These are phyloP conservation scores for Anniella stebbinsi DNA, from an alignment of 2,797 vertebrate species.

Conservation along the genomic window DNA sequence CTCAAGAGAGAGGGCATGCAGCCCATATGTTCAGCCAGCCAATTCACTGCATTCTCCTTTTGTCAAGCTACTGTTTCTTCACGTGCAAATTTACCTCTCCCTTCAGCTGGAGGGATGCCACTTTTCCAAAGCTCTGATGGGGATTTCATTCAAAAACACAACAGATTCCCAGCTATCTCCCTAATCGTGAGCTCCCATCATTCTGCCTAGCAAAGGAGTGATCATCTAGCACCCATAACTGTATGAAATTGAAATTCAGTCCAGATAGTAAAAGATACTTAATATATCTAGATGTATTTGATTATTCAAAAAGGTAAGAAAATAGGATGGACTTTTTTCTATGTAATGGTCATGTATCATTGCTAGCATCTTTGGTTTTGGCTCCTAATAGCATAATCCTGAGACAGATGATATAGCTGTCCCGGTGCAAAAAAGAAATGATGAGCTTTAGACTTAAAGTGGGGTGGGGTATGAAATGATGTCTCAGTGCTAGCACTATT, in stretches of 20 bases:
- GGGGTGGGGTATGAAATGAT: no score
- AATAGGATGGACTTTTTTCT: no score
- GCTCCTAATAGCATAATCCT: not conserved
- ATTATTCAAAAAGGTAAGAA: constrained; percentile 3
- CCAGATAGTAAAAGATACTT: no score
- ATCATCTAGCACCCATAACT: not conserved
- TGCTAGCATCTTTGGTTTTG: not conserved
- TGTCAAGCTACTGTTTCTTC: not conserved
- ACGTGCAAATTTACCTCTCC: not conserved
- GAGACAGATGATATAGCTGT: not conserved
- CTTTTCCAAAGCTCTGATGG: not conserved
- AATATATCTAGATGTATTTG: not conserved
- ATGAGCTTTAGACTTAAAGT: not conserved
- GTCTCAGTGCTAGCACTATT: no score
- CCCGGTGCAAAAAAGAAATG: not conserved
- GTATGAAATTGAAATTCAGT: not conserved
- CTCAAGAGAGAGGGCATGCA: not conserved
- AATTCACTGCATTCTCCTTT: not conserved
- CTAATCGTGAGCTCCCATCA: not conserved
- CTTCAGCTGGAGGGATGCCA: not conserved
- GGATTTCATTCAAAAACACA: not conserved
- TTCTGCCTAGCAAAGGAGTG: not conserved
- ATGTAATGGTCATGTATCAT: not conserved
- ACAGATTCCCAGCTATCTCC: not conserved
- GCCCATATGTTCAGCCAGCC: not conserved